These are phyloP conservation scores for Podabrus alpinus DNA, from an alignment of 2,888 invertebrate species.

Conservation along the genomic window DNA sequence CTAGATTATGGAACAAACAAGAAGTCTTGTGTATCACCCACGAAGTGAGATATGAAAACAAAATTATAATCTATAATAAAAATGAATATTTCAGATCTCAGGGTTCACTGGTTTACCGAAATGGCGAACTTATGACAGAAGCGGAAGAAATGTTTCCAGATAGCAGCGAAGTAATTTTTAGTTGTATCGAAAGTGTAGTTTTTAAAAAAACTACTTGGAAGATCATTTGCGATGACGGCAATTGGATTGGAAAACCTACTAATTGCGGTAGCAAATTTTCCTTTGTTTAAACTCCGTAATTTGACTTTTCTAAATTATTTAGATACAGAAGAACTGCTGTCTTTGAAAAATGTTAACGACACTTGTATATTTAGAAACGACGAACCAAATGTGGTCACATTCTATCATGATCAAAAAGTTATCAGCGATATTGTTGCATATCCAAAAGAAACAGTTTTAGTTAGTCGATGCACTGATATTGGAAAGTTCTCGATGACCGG, in stretches of 20 bases:
- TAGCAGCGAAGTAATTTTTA: constrained; percentile 81
- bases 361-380: constrained; percentile 78
- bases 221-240: constrained; percentile 81
- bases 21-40: constrained; percentile 69
- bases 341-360: constrained; percentile 57
- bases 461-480: constrained; percentile 77
- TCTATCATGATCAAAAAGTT: constrained; percentile 78
- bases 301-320: constrained; percentile 15
- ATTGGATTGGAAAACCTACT: constrained; percentile 81
- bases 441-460: constrained; percentile 66
- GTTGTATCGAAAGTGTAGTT: constrained; percentile 80
- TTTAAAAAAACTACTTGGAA: constrained; percentile 85
- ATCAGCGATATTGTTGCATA: constrained; percentile 78
- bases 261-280: constrained; percentile 67
- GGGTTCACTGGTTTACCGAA: constrained; percentile 76
- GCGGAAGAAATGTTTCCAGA: constrained; percentile 74
- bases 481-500: constrained; percentile 82
- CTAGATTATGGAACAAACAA: constrained; percentile 55
- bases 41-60: constrained; percentile 58
- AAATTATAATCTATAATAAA: neutral
- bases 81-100: constrained; percentile 61
- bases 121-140: constrained; percentile 70
- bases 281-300: neutral
- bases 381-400: constrained; percentile 79
- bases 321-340: constrained; percentile 49